Conservation (phyloP, 2,888 invertebrate genomes). For the Callimorpha dominula region DNA sequence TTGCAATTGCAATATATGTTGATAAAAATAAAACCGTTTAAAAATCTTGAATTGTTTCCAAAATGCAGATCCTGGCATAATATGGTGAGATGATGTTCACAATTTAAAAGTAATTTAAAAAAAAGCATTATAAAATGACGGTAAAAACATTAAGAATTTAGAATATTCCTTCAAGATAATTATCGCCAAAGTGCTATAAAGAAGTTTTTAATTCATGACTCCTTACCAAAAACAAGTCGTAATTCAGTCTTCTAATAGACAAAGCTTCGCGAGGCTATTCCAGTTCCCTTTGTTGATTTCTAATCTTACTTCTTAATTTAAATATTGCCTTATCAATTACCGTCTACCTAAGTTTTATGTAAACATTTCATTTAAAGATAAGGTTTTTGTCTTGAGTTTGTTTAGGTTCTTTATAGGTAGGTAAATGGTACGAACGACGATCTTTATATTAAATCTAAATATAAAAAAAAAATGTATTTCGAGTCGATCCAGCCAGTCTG, state of each 20-base stretch:
- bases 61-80: background rate
- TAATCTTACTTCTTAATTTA: conserved; percentile 43
- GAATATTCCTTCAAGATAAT: conserved; percentile 20
- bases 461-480: no score
- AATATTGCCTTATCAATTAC: conserved; percentile 39
- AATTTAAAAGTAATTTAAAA: no score
- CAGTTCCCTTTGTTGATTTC: conserved; percentile 39
- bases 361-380: conserved; percentile 27
- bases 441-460: no score
- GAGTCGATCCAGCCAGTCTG: no score
- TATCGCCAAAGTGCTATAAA: conserved; percentile 14
- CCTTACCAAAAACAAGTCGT: conserved; percentile 20
- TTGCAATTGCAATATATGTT: no score
- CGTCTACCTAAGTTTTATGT: conserved; percentile 11
- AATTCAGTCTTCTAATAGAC: conserved; percentile 37
- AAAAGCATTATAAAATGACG: no score
- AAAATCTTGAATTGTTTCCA: background rate
- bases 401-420: conserved; percentile 10
- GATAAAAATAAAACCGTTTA: background rate
- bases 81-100: no score
- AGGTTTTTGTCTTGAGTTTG: conserved; percentile 23
- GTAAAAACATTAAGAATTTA: conserved; percentile 22
- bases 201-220: conserved; percentile 20
- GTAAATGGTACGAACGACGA: background rate
- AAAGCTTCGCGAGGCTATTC: conserved; percentile 31